phyloP scores from a whole-genome alignment of 1,140 invertebrate species.

The Bombus picipes region DNA sequence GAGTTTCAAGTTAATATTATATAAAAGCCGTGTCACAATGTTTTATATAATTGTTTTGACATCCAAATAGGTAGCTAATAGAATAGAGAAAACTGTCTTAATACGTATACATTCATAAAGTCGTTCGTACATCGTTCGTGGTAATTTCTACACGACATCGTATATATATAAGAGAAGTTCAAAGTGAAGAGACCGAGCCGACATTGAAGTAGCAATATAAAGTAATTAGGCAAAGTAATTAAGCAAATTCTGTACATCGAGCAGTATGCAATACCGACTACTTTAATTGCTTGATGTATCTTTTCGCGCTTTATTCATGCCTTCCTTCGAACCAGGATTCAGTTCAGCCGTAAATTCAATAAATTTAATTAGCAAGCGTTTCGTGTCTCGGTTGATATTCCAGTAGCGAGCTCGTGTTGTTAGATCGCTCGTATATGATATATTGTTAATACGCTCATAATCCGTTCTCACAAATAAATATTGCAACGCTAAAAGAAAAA shows the following conservation, averaged over 20 bases:
- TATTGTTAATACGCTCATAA: not conserved
- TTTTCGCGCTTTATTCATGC: conserved; percentile 14
- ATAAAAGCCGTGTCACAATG: not conserved
- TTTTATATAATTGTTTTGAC: not conserved
- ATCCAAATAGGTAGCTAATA: not conserved
- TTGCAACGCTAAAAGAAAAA: too few relatives aligned
- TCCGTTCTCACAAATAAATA: not conserved
- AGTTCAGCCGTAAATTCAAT: conserved; percentile 24
- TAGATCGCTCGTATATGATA: not conserved
- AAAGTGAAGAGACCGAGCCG: not conserved
- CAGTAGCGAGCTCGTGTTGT: not conserved
- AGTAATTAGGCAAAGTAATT: conserved; percentile 39
- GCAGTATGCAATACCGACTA: not conserved
- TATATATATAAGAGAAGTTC: not conserved
- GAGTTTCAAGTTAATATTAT: not conserved
- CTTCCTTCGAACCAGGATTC: conserved; percentile 4
- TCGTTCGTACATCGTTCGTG: not conserved
- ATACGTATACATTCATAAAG: not conserved
- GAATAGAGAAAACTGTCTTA: not conserved
- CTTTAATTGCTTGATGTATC: conserved; percentile 18
- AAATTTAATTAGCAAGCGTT: conserved; percentile 31
- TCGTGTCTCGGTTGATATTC: conserved; percentile 3
- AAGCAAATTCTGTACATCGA: conserved; percentile 24
- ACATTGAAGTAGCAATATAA: conserved; percentile 27
- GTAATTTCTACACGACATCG: not conserved